A percentile compares a stretch with the other conserved stretches of the same genome.
Conservation (phyloP, 2,113 vertebrate genomes). For the Peromyscus polionotus region DNA sequence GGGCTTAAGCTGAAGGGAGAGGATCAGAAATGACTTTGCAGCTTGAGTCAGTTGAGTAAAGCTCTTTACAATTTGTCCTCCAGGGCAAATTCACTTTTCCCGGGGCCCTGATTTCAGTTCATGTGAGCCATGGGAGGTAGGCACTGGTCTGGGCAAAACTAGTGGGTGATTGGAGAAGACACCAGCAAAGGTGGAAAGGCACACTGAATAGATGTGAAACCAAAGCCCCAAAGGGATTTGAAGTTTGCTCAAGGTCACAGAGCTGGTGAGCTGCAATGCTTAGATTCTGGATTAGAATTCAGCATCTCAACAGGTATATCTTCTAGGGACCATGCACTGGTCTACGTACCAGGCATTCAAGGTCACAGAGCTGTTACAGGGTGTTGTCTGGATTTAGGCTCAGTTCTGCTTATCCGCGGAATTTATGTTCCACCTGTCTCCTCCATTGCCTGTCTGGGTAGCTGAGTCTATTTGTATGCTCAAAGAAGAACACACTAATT, state of each 20-base stretch:
- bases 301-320: background rate
- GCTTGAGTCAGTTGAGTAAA: background rate
- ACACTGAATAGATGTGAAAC: background rate
- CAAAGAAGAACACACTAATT: constrained; percentile 66
- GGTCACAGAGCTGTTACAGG: background rate
- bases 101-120: background rate
- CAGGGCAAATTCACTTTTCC: background rate
- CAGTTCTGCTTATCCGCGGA: background rate
- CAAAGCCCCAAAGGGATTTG: background rate
- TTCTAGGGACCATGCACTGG: background rate
- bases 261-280: background rate
- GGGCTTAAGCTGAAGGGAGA: background rate
- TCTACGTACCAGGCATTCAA: background rate
- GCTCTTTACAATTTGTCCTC: background rate
- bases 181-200: background rate
- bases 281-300: background rate
- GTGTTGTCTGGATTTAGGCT: background rate
- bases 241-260: background rate
- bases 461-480: constrained; percentile 54
- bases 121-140: background rate
- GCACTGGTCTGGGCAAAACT: background rate
- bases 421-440: background rate
- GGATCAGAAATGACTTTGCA: background rate
- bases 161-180: background rate
- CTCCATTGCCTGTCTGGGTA: constrained; percentile 3